Base-by-base conservation (phyloP, 2,888 invertebrate genomes). In the Drosophila tanythrix region DNA sequence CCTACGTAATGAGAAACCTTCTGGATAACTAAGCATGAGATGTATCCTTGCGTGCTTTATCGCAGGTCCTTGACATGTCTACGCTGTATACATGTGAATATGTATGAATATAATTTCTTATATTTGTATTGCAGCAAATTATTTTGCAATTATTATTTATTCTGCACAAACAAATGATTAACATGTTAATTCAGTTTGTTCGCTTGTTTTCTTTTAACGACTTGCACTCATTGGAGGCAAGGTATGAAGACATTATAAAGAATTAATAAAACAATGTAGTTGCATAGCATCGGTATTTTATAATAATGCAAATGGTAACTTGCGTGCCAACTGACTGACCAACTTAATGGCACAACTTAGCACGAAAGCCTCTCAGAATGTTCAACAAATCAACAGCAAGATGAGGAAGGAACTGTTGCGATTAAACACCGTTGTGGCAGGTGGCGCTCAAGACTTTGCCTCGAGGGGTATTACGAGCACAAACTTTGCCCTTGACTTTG, bases 231-330 rank as follows among this genome's bases (percentile, higher is more conserved):
- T 33, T n/a, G 62, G n/a, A 35, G 27, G 53, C 31, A 35, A 58
- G 52, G 59, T 76, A 88, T 85, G 56, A 77, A 88, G 85, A 85
- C 79, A 88, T 85, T 85, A 85, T 63, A 71, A 55, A 73, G 80
- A 88, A 88, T 85, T 81, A 72, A 58, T 57, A 74, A 62, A 60
- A 73, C 53, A 59, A 65, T 79, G 66, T 50, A 55, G 60, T 68
- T 72, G 80, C 86, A 88, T 85, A 82, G 86, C 81, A 79, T 80
- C 79, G 88, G 85, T 70, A 85, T 88, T 86, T 86, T 86, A 76
- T 86, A 88, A 86, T 86, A 71, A 74, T 64, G 74, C 56, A 58
- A 73, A 67, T 61, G 35, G 66, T 56, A 74, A 67, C 70, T 72
- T 74, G 81, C 82, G 84, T 85, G 88, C 85, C 88, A 84, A 73